Percentiles rank a stretch among this genome's conserved stretches.
Conservation (phyloP, 2,113 vertebrate species). For the Macquaria ambigua region DNA sequence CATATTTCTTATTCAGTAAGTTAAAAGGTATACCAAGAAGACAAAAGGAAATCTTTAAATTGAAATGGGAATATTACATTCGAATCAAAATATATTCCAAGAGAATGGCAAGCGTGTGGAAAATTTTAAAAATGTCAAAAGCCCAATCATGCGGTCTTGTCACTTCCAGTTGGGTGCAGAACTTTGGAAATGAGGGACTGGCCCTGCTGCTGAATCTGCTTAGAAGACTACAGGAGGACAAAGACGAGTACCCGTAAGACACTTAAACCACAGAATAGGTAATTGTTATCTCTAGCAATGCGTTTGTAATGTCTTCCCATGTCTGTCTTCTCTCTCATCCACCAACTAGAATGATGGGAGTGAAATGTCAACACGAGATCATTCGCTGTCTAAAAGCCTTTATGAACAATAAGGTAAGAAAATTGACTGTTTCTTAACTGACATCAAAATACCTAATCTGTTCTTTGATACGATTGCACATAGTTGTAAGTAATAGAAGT, state of each 20-base stretch:
- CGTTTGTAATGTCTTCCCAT: conserved; percentile 17
- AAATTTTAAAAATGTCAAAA: neutral
- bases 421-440: neutral
- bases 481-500: neutral
- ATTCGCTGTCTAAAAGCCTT: conserved; percentile 93
- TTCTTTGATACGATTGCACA: neutral
- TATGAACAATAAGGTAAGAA: conserved; percentile 93
- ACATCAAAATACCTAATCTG: neutral
- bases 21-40: neutral
- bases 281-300: neutral
- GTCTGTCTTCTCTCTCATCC: conserved; percentile 11
- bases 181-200: conserved; percentile 91
- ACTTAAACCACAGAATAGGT: neutral
- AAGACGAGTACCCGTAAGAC: conserved; percentile 87
- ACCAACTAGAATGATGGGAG: conserved; percentile 65
- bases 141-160: conserved; percentile 4
- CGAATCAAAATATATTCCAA: neutral
- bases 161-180: conserved; percentile 91
- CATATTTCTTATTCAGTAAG: neutral
- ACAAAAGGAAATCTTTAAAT: neutral
- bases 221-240: conserved; percentile 89
- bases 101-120: neutral
- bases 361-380: conserved; percentile 90
- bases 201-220: conserved; percentile 87
- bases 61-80: neutral